Percentiles rank a stretch among this genome's conserved stretches.
These are phyloP conservation scores for Eucera pruinosa DNA, from an alignment of 2,888 invertebrate genomes.

Conservation along the genomic window DNA sequence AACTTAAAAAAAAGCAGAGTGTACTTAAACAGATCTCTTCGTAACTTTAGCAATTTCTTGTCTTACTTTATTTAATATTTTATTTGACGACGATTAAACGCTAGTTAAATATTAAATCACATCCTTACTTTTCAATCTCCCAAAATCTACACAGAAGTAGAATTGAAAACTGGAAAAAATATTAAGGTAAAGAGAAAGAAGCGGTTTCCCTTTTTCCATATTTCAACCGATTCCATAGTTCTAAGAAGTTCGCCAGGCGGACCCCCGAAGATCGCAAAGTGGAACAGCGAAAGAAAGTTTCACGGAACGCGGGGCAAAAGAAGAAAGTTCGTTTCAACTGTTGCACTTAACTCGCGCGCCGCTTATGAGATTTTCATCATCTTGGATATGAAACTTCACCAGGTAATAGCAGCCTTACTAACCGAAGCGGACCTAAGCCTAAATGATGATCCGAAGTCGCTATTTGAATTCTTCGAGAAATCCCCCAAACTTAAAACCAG, in stretches of 20 bases:
- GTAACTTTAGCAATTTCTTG: too few relatives aligned
- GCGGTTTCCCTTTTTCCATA: neutral
- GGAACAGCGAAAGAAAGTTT: constrained; percentile 41
- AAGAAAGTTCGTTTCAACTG: constrained; percentile 60
- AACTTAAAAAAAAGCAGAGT: too few relatives aligned
- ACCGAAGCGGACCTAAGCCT: neutral
- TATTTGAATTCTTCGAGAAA: constrained; percentile 3
- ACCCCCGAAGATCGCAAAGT: constrained; percentile 21
- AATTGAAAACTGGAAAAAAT: neutral
- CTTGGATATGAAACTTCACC: constrained; percentile 49
- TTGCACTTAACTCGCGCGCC: constrained; percentile 50
- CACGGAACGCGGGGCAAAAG: constrained; percentile 22
- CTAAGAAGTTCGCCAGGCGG: constrained; percentile 14
- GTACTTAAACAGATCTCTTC: too few relatives aligned
- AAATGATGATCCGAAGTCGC: constrained; percentile 19
- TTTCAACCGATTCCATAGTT: constrained; percentile 34
- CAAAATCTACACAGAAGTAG: neutral
- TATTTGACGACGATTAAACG: neutral
- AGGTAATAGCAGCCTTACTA: constrained; percentile 17
- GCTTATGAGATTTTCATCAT: constrained; percentile 58
- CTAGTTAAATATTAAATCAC: too few relatives aligned
- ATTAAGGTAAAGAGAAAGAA: neutral
- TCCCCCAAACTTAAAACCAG: neutral
- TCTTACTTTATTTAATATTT: too few relatives aligned
- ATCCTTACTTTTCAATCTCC: neutral